phyloP scores from a whole-genome alignment of 2,888 invertebrate genomes.

The Polymixis lichenea region DNA sequence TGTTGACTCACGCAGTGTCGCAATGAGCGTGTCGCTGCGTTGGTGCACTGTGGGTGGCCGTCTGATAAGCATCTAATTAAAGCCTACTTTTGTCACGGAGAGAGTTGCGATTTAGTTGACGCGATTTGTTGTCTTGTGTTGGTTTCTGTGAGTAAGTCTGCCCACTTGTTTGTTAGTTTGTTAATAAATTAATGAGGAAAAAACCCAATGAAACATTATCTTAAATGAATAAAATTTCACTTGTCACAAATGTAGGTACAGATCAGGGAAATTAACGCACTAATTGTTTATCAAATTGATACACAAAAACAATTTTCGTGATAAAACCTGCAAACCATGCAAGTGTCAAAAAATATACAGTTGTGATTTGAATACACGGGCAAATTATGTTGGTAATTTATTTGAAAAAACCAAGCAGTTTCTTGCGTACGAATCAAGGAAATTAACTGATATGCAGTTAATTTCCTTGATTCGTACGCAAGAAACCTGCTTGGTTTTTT shows the following conservation, averaged over 20 bases:
- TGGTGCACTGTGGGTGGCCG: constrained; percentile 83
- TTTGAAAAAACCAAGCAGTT: too few relatives aligned
- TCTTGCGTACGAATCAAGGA: too few relatives aligned
- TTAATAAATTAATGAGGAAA: too few relatives aligned
- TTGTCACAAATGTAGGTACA: neutral
- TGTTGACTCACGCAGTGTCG: constrained; percentile 83
- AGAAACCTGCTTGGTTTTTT: neutral
- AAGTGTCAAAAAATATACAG: neutral
- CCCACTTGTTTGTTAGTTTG: neutral
- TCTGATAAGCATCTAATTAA: constrained; percentile 88
- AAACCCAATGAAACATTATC: neutral
- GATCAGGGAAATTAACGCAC: neutral
- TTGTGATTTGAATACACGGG: neutral
- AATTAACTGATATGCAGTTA: too few relatives aligned
- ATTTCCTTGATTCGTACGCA: neutral
- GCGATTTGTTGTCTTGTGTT: constrained; percentile 23
- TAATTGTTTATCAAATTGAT: neutral
- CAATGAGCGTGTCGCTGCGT: constrained; percentile 78
- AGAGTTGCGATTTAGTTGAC: constrained; percentile 51
- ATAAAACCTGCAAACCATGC: neutral
- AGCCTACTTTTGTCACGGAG: constrained; percentile 73
- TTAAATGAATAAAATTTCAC: neutral
- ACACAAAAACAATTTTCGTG: neutral
- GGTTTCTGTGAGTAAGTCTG: neutral
- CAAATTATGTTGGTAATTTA: neutral